Conservation (phyloP, 2,888 invertebrate genomes). For the Lissonota sp. region DNA sequence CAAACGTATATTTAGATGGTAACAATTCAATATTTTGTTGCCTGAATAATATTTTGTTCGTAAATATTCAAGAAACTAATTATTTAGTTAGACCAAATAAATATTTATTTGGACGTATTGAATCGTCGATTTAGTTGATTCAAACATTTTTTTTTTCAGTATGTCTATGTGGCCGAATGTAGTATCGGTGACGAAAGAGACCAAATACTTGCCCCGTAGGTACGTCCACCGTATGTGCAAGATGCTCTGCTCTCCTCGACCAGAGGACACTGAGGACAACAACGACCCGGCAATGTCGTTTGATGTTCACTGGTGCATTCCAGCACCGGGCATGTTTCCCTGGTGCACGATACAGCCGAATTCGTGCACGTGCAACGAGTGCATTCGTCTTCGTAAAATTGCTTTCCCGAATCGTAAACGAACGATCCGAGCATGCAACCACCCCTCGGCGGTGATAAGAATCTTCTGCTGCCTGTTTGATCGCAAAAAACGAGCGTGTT, state of each 20-base stretch:
- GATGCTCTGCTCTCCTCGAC: conserved; percentile 89
- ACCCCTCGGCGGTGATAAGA: conserved; percentile 84
- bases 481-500: neutral
- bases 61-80: too few relatives aligned
- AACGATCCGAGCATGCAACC: conserved; percentile 90
- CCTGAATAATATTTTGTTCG: too few relatives aligned
- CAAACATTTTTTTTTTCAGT: too few relatives aligned
- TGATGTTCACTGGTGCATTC: conserved; percentile 92
- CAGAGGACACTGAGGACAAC: conserved; percentile 91
- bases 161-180: too few relatives aligned
- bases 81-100: too few relatives aligned
- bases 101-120: too few relatives aligned
- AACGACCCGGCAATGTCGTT: conserved; percentile 88
- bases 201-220: conserved; percentile 88
- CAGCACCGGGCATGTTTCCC: conserved; percentile 94
- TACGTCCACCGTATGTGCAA: conserved; percentile 87
- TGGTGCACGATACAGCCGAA: conserved; percentile 91
- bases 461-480: conserved; percentile 83
- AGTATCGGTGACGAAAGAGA: conserved; percentile 3
- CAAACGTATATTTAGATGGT: too few relatives aligned
- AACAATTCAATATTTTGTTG: too few relatives aligned
- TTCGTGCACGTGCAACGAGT: conserved; percentile 93
- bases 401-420: conserved; percentile 87
- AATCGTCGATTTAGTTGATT: too few relatives aligned
- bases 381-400: conserved; percentile 90